phyloP scores from a whole-genome alignment of 2,888 invertebrate genomes.

The Steinernema scapterisci region DNA sequence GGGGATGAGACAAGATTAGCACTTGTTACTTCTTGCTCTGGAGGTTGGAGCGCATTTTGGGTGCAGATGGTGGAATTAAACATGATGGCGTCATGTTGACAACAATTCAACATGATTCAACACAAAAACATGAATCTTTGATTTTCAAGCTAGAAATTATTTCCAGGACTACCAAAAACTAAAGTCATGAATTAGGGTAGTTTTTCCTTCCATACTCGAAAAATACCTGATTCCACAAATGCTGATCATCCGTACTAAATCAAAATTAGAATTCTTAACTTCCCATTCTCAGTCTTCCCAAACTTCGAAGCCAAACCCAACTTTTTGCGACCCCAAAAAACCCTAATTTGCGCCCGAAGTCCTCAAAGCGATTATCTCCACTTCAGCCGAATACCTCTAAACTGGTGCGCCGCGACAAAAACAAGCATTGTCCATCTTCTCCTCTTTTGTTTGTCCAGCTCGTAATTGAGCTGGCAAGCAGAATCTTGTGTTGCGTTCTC shows the following conservation, averaged over 20 bases:
- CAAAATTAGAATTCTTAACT: no score
- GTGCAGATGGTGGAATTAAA: no score
- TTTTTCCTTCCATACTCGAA: no score
- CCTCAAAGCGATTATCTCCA: neutral
- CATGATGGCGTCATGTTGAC: no score
- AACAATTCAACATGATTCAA: no score
- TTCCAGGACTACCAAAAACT: no score
- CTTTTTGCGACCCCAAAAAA: neutral
- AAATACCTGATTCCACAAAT: neutral
- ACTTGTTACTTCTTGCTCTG: no score
- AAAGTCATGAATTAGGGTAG: no score
- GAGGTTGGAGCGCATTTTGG: no score
- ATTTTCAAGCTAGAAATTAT: no score
- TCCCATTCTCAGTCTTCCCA: no score
- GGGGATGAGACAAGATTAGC: neutral
- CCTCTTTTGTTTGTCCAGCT: neutral
- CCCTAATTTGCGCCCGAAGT: neutral
- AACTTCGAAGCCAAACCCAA: neutral
- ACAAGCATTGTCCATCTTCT: neutral
- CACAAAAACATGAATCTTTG: no score
- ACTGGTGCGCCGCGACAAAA: neutral
- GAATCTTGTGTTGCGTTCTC: neutral
- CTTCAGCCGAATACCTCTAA: neutral
- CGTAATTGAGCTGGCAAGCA: conserved; percentile 24
- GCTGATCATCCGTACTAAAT: neutral